Base-by-base conservation (phyloP, 2,113 vertebrate species). In the Butorides virescens region DNA sequence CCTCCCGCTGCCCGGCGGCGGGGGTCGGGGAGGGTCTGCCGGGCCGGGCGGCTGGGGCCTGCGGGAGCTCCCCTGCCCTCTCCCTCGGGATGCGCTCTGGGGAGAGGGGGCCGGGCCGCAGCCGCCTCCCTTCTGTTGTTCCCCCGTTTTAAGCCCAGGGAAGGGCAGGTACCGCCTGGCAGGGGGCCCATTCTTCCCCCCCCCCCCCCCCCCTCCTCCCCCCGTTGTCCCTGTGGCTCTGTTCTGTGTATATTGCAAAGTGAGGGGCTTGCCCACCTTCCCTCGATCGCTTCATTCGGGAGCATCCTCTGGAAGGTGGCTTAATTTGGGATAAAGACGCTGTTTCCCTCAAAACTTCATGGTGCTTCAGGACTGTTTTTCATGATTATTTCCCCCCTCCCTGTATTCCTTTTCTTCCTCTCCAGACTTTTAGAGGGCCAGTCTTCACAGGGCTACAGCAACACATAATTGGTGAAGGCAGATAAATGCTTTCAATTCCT, bases 211-310 rank as follows among this genome's bases (percentile, higher is more conserved):
- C 1, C 20, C 37, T n/a, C n/a, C n/a, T n/a, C n/a, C 52, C 10
- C 30, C 1, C 1, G 56, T 0, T 78, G 29, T 15, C 46, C 9
- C 0, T 22, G 18, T 3, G 36, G 34, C 39, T 32, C 15, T 11
- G 25, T 11, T 16, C 59, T 36, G 13, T 7, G 6, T n/a, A 0
- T 47, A 1, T 80, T 37, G 25, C 7, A 2, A 53, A 58, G 29
- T 11, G 15, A 11, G 30, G 21, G n/a, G 9, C 26, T 75, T 37
- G n/a, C 6, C 15, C 21, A 1, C 23, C 11, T 1, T 61, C 12
- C 8, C 21, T 39, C 9, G 3, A 4, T 32, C 3, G 5, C 56
- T 72, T 47, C 2, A 1, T 5, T 37, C 11, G 0, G 72, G 62
- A 32, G 58, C n/a, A 46, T 58, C 80, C 34, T 71, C 65, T 58